Evolutionary conservation across 2,113 vertebrate genomes (phyloP), one percentile per base, ranked within the genome.

Genomic region (Aphyosemion australe): DNA sequence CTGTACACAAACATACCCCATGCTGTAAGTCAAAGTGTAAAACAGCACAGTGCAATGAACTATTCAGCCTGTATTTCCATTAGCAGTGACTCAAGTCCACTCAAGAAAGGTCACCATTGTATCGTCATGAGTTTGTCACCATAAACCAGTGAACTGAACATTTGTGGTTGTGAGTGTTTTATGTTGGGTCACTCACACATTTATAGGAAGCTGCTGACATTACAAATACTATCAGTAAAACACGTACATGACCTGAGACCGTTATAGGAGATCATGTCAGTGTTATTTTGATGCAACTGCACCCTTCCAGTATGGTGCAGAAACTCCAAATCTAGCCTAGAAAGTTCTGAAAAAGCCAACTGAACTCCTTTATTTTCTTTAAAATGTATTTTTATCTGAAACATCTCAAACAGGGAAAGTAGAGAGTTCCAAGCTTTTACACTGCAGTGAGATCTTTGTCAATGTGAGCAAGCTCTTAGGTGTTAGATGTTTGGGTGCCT

Each of bases 81-180:
- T 32, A 42, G 69, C 46, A 51, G 48, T 50, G 48, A 50, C 20
- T 9, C 19, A 19, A 42, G 69, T 64, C 20, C 57, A 31, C 39
- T 16, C 39, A 11, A 41, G 16, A 83, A 83, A 88, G 79, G 86
- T 79, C 82, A 79, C 15, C 1, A n/a, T 26, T 62, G 64, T 55
- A 50, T 13, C 59, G 19, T 57, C 34, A 10, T 5, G 15, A 60
- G 19, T 55, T 47, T 21, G 69, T 72, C 57, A 18, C 64, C 66
- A 13, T 80, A 74, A 80, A 78, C 13, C 31, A 53, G 65, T 62
- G 59, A 65, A 54, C 32, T 37, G 68, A 65, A 61, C 32, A n/a
- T 63, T 51, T 69, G 41, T 7, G 12, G 56, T 57, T 34, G n/a
- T 62, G 31, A 41, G 41, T 74, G 18, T 8, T 64, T 55, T 64